A percentile compares a stretch with the other conserved stretches of the same genome.
Evolutionary conservation across 1,140 invertebrate species (phyloP).

Genomic region (Cataglyphis hispanica): DNA sequence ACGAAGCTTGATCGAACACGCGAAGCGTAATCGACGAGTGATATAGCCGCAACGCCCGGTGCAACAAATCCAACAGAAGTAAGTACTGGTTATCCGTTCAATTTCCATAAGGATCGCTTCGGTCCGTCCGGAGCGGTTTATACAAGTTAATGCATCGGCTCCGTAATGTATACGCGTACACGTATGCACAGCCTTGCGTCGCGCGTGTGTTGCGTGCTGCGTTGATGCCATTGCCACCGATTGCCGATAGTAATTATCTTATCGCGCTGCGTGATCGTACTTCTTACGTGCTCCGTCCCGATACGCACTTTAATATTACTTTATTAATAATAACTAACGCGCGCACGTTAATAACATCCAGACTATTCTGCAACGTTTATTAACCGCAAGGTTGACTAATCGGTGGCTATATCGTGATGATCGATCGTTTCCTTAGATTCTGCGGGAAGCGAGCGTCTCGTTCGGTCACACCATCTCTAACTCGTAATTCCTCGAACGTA

Average conservation of each 20-base stretch:
- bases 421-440: conserved; percentile 58
- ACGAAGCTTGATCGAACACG: neutral
- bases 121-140: conserved; percentile 42
- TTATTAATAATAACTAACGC: conserved; percentile 61
- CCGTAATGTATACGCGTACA: neutral
- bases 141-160: conserved; percentile 27
- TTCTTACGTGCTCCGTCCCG: conserved; percentile 10
- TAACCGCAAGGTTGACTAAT: neutral
- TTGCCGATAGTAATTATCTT: conserved; percentile 58
- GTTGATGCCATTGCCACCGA: conserved; percentile 43
- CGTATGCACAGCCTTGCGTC: too few relatives aligned
- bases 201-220: neutral
- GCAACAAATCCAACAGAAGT: conserved; percentile 16
- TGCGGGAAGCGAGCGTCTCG: conserved; percentile 12
- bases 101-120: conserved; percentile 56
- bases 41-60: conserved; percentile 32
- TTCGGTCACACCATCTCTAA: neutral
- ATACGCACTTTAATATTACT: conserved; percentile 26
- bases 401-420: conserved; percentile 27
- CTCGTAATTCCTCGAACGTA: neutral
- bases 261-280: conserved; percentile 45
- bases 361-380: conserved; percentile 3
- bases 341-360: conserved; percentile 51
- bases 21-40: conserved; percentile 30
- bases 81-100: conserved; percentile 45